phyloP scores from a whole-genome alignment of 1,140 invertebrate genomes.

The Musca vetustissima region DNA sequence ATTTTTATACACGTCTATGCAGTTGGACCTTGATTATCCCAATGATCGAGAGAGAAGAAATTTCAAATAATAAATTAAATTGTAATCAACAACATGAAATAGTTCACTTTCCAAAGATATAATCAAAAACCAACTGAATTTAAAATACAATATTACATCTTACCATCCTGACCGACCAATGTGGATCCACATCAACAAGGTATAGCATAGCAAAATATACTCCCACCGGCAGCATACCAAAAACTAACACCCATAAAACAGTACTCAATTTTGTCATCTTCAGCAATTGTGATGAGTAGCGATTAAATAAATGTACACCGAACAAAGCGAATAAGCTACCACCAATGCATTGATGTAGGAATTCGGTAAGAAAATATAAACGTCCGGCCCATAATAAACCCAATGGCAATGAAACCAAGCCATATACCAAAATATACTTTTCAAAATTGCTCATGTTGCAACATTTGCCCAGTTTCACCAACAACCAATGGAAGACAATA shows the following conservation, averaged over 20 bases:
- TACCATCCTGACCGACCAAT: constrained; percentile 50
- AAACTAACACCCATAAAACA: constrained; percentile 24
- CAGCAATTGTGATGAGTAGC: constrained; percentile 25
- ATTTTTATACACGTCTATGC: no score
- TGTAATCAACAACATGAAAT: no score
- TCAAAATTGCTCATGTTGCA: background rate
- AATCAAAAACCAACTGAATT: background rate
- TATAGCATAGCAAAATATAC: constrained; percentile 42
- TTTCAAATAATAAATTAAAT: no score
- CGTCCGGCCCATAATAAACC: constrained; percentile 43
- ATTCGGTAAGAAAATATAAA: constrained; percentile 45
- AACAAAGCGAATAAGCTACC: constrained; percentile 34
- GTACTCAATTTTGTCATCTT: background rate
- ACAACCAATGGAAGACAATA: constrained; percentile 28
- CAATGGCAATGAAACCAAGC: background rate
- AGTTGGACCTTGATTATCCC: no score
- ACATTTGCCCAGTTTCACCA: constrained; percentile 18
- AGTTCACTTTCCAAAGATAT: no score
- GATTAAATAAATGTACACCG: constrained; percentile 29
- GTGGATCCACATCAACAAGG: constrained; percentile 38
- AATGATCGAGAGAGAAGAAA: no score
- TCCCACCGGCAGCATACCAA: constrained; percentile 30
- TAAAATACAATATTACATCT: background rate
- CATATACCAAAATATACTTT: constrained; percentile 3
- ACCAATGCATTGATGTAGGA: constrained; percentile 46